phyloP scores from a whole-genome alignment of 2,888 invertebrate genomes.

The Thymelicus lineola region DNA sequence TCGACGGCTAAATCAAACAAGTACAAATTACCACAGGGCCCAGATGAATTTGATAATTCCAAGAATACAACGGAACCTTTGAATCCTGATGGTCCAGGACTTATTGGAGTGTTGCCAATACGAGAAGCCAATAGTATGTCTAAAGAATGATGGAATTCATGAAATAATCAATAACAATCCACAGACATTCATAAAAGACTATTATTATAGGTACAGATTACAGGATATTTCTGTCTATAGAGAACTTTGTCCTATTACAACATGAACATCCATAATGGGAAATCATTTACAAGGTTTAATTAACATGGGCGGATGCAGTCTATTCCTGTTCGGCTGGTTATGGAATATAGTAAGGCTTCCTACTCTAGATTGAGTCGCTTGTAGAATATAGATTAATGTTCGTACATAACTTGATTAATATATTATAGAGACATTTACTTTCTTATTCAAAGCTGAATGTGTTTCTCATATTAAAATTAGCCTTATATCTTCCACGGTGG shows the following conservation, averaged over 20 bases:
- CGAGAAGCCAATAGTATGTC: no score
- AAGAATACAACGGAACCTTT: no score
- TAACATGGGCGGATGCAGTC: neutral
- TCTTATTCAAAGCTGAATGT: no score
- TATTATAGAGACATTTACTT: no score
- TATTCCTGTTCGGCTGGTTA: neutral
- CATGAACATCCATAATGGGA: neutral
- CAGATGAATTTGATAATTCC: no score
- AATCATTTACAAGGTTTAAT: constrained; percentile 17
- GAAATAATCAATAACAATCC: neutral
- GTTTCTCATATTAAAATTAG: no score
- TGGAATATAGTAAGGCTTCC: constrained; percentile 3
- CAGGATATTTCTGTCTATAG: neutral
- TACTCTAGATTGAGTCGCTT: neutral
- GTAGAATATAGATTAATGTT: neutral
- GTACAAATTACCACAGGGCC: no score
- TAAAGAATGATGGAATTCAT: no score
- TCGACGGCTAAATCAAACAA: no score
- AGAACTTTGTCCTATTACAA: neutral
- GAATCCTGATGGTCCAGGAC: no score
- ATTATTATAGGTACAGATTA: neutral
- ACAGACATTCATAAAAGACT: neutral
- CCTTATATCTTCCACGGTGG: no score
- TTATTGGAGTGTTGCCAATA: no score
- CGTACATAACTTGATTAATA: neutral